phyloP scores from a whole-genome alignment of 2,797 vertebrate genomes.

The Mormyrops attenuatus region DNA sequence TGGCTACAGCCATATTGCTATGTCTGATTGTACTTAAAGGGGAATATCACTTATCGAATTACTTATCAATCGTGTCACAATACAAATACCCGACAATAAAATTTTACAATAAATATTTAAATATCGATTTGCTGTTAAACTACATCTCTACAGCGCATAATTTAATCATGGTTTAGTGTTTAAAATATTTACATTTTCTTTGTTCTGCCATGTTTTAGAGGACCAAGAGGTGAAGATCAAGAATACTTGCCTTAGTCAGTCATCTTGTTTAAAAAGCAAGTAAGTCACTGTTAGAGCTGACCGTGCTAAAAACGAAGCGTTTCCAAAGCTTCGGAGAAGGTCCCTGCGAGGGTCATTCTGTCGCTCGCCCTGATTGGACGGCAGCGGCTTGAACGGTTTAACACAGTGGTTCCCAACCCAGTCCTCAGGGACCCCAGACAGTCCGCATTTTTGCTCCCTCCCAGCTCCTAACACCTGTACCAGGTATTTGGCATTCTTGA shows the following conservation, averaged over 20 bases:
- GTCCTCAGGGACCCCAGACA: no score
- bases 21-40: background rate
- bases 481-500: no score
- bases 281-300: background rate
- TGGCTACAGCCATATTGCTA: background rate
- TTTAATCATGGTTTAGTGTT: background rate
- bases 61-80: background rate
- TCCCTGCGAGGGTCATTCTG: background rate
- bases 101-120: background rate
- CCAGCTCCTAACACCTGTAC: no score
- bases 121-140: background rate
- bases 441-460: no score
- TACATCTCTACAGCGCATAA: background rate
- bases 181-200: background rate
- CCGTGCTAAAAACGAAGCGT: background rate
- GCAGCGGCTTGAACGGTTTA: background rate
- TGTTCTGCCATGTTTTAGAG: background rate
- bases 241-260: background rate
- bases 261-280: background rate
- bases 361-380: background rate
- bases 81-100: background rate
- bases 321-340: background rate
- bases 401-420: no score
- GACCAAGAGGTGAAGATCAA: background rate
- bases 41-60: background rate